Evolutionary conservation across 2,797 vertebrate species (phyloP).

Genomic region (Octomys mimax): DNA sequence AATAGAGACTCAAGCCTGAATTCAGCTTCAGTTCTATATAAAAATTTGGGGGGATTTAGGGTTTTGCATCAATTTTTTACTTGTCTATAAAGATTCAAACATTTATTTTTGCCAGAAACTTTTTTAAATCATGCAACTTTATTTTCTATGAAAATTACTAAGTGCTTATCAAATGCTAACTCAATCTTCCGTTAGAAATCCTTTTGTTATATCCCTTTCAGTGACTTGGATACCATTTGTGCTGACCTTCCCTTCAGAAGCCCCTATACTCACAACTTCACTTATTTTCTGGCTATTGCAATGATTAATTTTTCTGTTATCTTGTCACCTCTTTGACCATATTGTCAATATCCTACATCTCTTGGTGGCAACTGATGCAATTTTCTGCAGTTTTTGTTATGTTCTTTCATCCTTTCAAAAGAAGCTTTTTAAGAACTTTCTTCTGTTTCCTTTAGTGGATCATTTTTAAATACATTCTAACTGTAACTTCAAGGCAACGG

Average conservation of each 20-base stretch:
- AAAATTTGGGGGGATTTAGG: not conserved
- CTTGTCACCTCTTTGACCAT: not conserved
- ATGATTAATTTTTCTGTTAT: not conserved
- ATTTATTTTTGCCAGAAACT: not conserved
- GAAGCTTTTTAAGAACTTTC: slow-evolving; percentile 8
- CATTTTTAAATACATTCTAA: slow-evolving; percentile 17
- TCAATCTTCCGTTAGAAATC: not conserved
- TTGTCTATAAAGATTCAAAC: slow-evolving; percentile 17
- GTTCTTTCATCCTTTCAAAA: slow-evolving; percentile 27
- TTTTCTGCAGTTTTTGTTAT: not conserved
- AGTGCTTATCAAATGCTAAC: slow-evolving; percentile 29
- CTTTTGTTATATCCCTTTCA: slow-evolving; percentile 41
- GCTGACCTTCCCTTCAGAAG: not conserved
- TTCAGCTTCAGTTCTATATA: not conserved
- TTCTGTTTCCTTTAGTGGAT: not conserved
- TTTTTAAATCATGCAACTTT: slow-evolving; percentile 31
- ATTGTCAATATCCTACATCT: slow-evolving; percentile 5
- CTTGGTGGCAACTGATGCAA: not conserved
- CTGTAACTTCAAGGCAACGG: not conserved
- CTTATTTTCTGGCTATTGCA: not conserved
- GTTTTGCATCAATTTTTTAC: not conserved
- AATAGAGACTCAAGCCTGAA: not conserved
- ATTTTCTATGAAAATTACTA: slow-evolving; percentile 54
- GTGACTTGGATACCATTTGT: not conserved
- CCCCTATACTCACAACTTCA: not conserved